Evolutionary conservation across 2,888 invertebrate genomes (phyloP), one percentile per base, ranked within the genome.

Genomic region (Pseudococcus viburni): DNA sequence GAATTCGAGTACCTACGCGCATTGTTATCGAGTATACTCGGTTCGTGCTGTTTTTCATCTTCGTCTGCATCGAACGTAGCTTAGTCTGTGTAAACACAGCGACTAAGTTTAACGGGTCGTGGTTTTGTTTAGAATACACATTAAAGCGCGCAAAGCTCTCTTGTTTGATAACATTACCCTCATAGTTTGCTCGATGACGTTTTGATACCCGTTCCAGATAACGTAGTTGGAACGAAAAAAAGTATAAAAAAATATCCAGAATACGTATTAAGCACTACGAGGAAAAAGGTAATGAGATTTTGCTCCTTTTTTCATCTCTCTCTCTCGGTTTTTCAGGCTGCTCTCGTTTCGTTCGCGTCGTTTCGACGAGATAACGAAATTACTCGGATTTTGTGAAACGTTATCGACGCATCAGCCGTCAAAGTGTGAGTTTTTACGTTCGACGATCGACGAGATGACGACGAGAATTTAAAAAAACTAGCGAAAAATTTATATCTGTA

Each of bases 151-250:
- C 33, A 73, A 73, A 73, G 73, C 73, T 73, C 68, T 26, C 73
- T 73, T 73, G 73, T 73, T 73, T 73, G 73, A 73, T 73, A 73
- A 73, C 73, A 73, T 73, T 73, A 73, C 73, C 73, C 73, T 73
- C 73, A 22, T 22, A 33, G 33, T 73, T 39, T 15, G 26, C 73
- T 33, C 33, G 73, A 73, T 33, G 26, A 73, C 26, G 73, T 68
- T 68, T 68, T 68, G 68, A 68, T 68, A 68, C 68, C 26, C 68
- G 26, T 73, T 73, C 73, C 17, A 73, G 73, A 73, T 73, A 73
- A 73, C 9, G 64, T 64, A 22, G 22, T 19, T 9, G 19, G 19
- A 8, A 59, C 19, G 9, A 9, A 64, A 64, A 22, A 22, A 64
- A 22, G 22, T 11, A 11, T 19, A 64, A 22, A 64, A 64, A 22